Conservation (phyloP, 92 coral and sea anemone species). For the Phenganax subtilis region DNA sequence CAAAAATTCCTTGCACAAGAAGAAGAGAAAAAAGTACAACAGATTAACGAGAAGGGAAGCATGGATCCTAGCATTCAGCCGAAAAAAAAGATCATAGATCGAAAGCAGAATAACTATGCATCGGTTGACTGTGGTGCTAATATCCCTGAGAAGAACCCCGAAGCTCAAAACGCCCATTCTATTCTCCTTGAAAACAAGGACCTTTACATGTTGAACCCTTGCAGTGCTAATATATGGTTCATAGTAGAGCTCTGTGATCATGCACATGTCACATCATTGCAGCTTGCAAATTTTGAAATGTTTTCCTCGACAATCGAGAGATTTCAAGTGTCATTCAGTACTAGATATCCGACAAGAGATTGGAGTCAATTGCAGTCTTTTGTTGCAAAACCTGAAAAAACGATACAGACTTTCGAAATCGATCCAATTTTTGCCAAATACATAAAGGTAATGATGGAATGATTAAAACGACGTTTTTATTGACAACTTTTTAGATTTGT, state of each 20-base stretch:
- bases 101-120: conserved; percentile 88
- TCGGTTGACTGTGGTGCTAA: conserved; percentile 98
- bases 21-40: conserved; percentile 68
- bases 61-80: conserved; percentile 47
- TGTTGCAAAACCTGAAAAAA: conserved; percentile 77
- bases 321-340: conserved; percentile 81
- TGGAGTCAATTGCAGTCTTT: conserved; percentile 93
- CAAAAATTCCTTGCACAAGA: conserved; percentile 74
- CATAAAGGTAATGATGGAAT: conserved; percentile 62
- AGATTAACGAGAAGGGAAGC: conserved; percentile 46
- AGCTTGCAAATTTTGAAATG: conserved; percentile 90
- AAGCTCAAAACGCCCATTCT: conserved; percentile 67
- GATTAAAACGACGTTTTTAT: too few relatives aligned
- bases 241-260: conserved; percentile 89
- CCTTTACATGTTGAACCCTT: conserved; percentile 90
- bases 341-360: conserved; percentile 89
- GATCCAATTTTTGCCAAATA: conserved; percentile 97
- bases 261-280: conserved; percentile 78
- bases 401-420: conserved; percentile 79
- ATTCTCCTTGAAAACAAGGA: conserved; percentile 84
- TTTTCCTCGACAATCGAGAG: conserved; percentile 92
- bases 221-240: conserved; percentile 91
- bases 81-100: conserved; percentile 67
- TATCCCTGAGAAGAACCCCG: conserved; percentile 63
- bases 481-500: too few relatives aligned